These are phyloP conservation scores for Paralichthys olivaceus DNA, from an alignment of 2,113 vertebrate species.

Conservation along the genomic window DNA sequence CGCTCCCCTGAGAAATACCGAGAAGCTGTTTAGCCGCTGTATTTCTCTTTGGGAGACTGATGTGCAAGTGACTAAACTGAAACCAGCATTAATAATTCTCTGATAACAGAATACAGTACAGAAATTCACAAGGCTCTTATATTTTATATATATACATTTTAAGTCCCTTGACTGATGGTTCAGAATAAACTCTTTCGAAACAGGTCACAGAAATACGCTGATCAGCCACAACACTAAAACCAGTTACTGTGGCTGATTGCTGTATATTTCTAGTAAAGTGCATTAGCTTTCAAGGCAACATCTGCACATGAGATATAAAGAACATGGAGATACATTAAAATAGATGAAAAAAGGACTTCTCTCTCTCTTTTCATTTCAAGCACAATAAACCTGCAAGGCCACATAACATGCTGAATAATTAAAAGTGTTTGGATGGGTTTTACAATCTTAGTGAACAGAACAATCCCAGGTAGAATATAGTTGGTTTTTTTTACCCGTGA, in stretches of 20 bases:
- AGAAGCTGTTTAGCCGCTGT: neutral
- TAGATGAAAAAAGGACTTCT: neutral
- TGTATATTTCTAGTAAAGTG: too few relatives aligned
- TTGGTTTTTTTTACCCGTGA: neutral
- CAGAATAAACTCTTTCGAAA: too few relatives aligned
- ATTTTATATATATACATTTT: too few relatives aligned
- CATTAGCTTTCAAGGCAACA: neutral
- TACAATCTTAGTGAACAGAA: conserved; percentile 29
- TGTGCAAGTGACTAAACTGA: neutral
- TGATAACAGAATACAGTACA: neutral
- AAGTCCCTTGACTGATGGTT: too few relatives aligned
- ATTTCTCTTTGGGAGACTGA: neutral
- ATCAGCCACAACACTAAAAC: too few relatives aligned
- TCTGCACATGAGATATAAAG: neutral
- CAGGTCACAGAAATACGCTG: neutral
- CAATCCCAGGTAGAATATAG: conserved; percentile 40
- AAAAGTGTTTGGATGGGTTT: conserved; percentile 48
- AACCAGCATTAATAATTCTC: conserved; percentile 1
- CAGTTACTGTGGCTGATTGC: too few relatives aligned
- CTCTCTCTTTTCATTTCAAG: neutral
- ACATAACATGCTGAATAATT: conserved; percentile 63
- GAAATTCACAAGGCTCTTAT: neutral
- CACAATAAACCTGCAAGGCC: neutral
- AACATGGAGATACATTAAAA: neutral
- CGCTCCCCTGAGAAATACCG: neutral